Evolutionary conservation across 2,113 vertebrate genomes (phyloP), one percentile per base, ranked within the genome.

Genomic region (Tragelaphus strepsiceros): DNA sequence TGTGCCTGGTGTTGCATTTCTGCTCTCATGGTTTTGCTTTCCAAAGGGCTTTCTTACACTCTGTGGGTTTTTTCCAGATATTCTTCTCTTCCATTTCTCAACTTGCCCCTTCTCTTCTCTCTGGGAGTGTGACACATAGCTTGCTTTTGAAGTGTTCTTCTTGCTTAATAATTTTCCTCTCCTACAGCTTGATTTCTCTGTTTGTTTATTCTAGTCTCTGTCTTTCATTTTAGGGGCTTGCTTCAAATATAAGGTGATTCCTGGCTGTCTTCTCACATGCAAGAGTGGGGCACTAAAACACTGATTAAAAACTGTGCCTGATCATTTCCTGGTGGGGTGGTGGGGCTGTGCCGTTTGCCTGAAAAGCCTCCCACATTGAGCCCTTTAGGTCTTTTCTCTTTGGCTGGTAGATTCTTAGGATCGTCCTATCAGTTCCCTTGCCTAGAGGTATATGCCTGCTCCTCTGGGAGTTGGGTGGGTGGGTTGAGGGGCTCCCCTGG

Each of bases 371-470:
- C 17, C 13, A 11, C 5, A 1, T 24, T 10, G 12, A 7, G 64
- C 86, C 62, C n/a, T 21, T 35, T 1, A n/a, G 59, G 10, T 24
- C 39, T 92, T n/a, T 64, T 21, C n/a, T 53, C 53, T 46, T 77
- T 4, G 19, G 49, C 49, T 53, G 21, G 10, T 83, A 56, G 28
- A 39, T 30, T 93, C 53, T 32, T 6, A 46, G 77, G 74, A 82
- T 59, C 6, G 10, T 14, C 0, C 1, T 59, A 22, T 30, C 3
- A 14, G 0, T 71, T 26, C 10, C 8, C 12, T 64, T 51, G 22
- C 54, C 51, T 32, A 32, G 16, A 91, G 54, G 49, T 81, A 1
- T 11, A 10, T 30, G 59, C 51, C 32, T 30, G 26, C 21, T 88
- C 1, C n/a, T 91, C 28, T 51, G 71, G 35, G 43, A 54, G 11